Percentiles rank a stretch among this genome's conserved stretches.
Evolutionary conservation across 2,797 vertebrate genomes (phyloP).

Genomic region (Falco novaeseelandiae): DNA sequence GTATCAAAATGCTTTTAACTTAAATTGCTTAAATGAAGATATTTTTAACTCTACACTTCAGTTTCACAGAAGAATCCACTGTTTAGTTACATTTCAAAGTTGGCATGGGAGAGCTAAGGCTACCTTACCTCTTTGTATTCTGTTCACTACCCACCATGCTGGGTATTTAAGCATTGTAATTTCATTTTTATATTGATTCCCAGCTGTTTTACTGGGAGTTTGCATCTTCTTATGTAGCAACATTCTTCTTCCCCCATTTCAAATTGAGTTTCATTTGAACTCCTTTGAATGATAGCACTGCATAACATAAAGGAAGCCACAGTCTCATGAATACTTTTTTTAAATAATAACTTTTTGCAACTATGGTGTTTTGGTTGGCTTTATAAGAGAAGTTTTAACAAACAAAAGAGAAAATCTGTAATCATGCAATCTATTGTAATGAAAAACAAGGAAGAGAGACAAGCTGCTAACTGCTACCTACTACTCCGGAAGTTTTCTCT

Average conservation of each 20-base stretch:
- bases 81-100: background rate
- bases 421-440: background rate
- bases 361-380: background rate
- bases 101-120: fast-evolving
- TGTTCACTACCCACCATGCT: background rate
- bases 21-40: background rate
- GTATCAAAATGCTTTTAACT: background rate
- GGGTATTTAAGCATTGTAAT: background rate
- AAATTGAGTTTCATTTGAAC: background rate
- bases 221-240: background rate
- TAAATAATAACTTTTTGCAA: background rate
- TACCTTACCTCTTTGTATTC: background rate
- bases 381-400: background rate
- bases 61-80: background rate
- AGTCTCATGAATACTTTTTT: background rate
- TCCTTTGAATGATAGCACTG: background rate
- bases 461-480: background rate
- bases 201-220: background rate
- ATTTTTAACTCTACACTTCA: background rate
- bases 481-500: background rate
- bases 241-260: background rate
- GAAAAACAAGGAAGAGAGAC: background rate
- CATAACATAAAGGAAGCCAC: background rate
- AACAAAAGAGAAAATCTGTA: background rate
- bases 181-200: background rate